Evolutionary conservation across 2,113 vertebrate species (phyloP), one percentile per base, ranked within the genome.

Genomic region (Orientallactaga bullata): DNA sequence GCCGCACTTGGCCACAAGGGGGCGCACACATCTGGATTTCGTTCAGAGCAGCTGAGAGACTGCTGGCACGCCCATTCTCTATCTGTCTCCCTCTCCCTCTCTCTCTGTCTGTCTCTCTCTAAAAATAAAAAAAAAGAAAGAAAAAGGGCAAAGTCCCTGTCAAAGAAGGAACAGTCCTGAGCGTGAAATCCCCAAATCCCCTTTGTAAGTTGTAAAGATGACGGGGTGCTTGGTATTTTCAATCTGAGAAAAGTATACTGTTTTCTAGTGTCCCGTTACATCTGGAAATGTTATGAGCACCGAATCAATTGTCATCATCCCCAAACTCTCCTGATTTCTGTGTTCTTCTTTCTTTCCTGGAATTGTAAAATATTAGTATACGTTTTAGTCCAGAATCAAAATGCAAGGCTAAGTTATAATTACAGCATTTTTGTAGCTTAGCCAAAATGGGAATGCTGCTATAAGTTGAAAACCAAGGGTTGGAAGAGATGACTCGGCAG

Each of bases 371-470:
- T 26, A 69, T 69, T 42, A 82, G 55, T 69, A 3, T 21, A 60
- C 61, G 1, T 85, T 88, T 93, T 92, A 92, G 26, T 3, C 26
- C 87, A n/a, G 4, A 92, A 81, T 89, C 24, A 42, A 85, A 90
- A 93, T 55, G n/a, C 16, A 85, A 89, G 51, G 32, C 23, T 85
- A 95, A 89, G 63, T 63, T 78, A 76, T n/a, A 95, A 95, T 72
- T 21, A 1, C 18, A 72, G 73, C 18, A 42, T 60, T 95, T 85
- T 63, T 1, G 24, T 3, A 39, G 3, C 58, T 94, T 51, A 89
- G 15, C 55, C 76, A 72, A 58, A 76, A 3, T 65, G 7, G 35
- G 23, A 61, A 66, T 89, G 68, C 51, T 96, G 73, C 84, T 35
- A 35, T 5, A 26, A 30, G 1, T 5, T 23, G 58, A 87, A 96